phyloP scores from a whole-genome alignment of 2,113 vertebrate genomes.

The Promerops cafer region DNA sequence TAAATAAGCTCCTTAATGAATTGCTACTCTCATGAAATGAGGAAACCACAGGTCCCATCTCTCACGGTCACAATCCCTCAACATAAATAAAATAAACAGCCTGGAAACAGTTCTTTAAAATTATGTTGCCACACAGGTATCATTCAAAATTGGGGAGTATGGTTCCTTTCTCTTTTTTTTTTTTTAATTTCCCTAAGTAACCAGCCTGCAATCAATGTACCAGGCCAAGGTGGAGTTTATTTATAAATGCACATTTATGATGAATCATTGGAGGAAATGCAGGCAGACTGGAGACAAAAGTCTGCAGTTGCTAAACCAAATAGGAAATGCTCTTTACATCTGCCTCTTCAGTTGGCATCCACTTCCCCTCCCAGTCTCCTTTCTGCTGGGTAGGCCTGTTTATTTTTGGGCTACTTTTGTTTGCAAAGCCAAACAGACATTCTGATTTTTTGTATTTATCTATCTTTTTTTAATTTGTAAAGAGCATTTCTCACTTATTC shows the following conservation, averaged over 20 bases:
- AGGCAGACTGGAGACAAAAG: slow-evolving; percentile 76
- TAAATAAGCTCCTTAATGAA: slow-evolving; percentile 6
- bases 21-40: neutral
- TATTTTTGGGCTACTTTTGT: slow-evolving; percentile 60
- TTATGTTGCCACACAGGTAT: neutral
- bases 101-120: neutral
- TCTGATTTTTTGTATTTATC: slow-evolving; percentile 46
- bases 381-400: slow-evolving; percentile 40
- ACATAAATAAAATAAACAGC: neutral
- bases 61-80: neutral
- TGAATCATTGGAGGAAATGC: slow-evolving; percentile 76
- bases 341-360: slow-evolving; percentile 70
- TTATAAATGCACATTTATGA: slow-evolving; percentile 71
- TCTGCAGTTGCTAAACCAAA: slow-evolving; percentile 70
- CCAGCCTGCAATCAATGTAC: neutral
- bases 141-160: neutral
- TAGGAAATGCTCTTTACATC: slow-evolving; percentile 73
- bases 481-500: slow-evolving; percentile 37
- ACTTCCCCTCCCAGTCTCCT: slow-evolving; percentile 16
- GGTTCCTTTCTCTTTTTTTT: neutral
- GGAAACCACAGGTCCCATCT: slow-evolving; percentile 4
- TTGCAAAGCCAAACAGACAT: slow-evolving; percentile 51
- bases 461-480: slow-evolving; percentile 42
- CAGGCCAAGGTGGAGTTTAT: slow-evolving; percentile 70
- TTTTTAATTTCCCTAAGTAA: neutral